A percentile compares a stretch with the other conserved stretches of the same genome.
phyloP scores from a whole-genome alignment of 2,113 vertebrate species.

The Rhineura floridana region DNA sequence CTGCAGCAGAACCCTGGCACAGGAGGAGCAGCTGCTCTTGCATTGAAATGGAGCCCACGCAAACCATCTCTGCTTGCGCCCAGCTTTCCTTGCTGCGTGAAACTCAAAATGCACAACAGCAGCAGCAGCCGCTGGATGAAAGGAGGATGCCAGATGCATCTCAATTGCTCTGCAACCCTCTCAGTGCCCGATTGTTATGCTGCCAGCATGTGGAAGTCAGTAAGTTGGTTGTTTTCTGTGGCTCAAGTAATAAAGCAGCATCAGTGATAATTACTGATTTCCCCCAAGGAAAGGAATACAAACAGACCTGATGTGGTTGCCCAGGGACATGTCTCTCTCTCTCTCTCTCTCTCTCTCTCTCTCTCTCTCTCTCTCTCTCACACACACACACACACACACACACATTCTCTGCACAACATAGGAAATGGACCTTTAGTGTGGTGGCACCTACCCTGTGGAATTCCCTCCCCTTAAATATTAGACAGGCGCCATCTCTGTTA shows the following conservation, averaged over 20 bases:
- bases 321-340: not conserved
- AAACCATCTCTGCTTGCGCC: too few species aligned
- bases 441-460: too few species aligned
- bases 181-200: not conserved
- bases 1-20: not conserved
- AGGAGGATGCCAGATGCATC: not conserved
- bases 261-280: constrained; percentile 11
- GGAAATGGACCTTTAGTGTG: too few species aligned
- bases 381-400: not conserved
- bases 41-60: not conserved
- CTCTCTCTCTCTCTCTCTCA: not conserved
- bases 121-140: not conserved
- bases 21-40: not conserved
- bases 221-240: not conserved
- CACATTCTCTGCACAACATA: too few species aligned
- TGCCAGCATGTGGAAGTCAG: not conserved
- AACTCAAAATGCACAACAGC: not conserved
- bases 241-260: not conserved
- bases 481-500: too few species aligned
- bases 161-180: not conserved
- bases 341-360: not conserved
- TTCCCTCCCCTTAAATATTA: too few species aligned
- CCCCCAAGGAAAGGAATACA: not conserved
- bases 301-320: not conserved
- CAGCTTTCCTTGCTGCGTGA: not conserved